Evolutionary conservation across 1,140 invertebrate species (phyloP), one percentile per base, ranked within the genome.

Genomic region (Leptoteleia sp.): DNA sequence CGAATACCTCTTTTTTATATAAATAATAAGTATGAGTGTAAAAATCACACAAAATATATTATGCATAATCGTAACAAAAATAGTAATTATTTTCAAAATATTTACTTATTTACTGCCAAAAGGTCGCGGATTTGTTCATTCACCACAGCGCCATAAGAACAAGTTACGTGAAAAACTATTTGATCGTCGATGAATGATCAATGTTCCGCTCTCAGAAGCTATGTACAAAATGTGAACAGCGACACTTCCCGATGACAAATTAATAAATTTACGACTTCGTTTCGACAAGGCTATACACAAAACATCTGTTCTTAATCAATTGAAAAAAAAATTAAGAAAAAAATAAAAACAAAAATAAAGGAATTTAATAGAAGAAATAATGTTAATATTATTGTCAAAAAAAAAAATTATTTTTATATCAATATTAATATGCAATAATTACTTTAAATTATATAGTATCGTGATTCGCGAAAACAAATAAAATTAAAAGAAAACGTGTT

Each of bases 151-250:
- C 29, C 33, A 13, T 43, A 43, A 45, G 54, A 71, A 52, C 45
- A 27, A 54, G 43, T 29, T 70, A 70, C 43, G 16, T 43, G 29
- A 71, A 43, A 71, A 7, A 57, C 17, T 61, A 43, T 54, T 27
- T 70, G 5, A 70, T 70, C 43, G 43, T 43, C 11, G 33, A 71
- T 45, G 33, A 61, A 71, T 71, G 38, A 71, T 71, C 38, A 62
- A 52, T 45, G 37, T 45, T 59, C 16, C 42, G 37, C 55, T 52
- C 45, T 43, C 25, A 37, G 45, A 54, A 64, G 42, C 50, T 73
- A 73, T 73, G 8, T 73, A 75, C 71, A 75, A 75, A 55, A 75
- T 12, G 16, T 65, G 50, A 75, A 67, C 45, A 73, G 50, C 13
- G 47, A 48, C 48, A 62, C 45, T 55, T 59, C 37, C n/a, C 9